Base-by-base conservation (phyloP, 1,140 invertebrate genomes). In the Liolophura sinensis region DNA sequence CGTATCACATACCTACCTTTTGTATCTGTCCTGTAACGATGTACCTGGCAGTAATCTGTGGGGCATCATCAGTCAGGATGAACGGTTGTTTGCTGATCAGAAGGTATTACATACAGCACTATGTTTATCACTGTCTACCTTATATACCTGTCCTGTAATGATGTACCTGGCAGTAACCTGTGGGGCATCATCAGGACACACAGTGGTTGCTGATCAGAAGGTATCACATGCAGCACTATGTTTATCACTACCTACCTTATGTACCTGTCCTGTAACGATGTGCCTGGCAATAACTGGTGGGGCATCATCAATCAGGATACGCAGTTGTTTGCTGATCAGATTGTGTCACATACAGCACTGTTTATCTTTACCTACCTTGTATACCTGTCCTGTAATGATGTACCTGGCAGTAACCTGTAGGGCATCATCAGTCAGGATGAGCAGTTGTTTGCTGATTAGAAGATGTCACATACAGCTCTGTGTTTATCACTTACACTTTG, bases 161-260 rank as follows among this genome's bases (percentile, higher is more conserved):
- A 82, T 64, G 73, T 85, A 27, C 78, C 72, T 18, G 78, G 78
- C 18, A 52, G 64, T 24, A 82, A 82, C 47, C 71, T 51, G 6
- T 71, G 68, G 62, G 74, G 76, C 15, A 15, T 54, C n/a, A 48
- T 68, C 7, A 74, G 18, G 74, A 78, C 64, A 77, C 80, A 25
- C 62, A 75, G 31, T 62, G 79, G 16, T 82, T 71, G 78, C 78
- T n/a, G 31, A 64, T 14, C 52, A 72, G 20, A 60, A 78, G 73
- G 77, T 79, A 50, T 47, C 31, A 40, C 31, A 3, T 40, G 31
- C 3, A 40, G 9, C 31, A 5, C 31, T 40, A 40, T 40, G 31
- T 40, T 40, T 40, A 9, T n/a, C n/a, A n/a, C n/a, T n/a, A n/a
- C 3, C 31, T 40, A 40, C 31, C 31, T 40, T 40, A 40, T 40